These are phyloP conservation scores for Orientallactaga bullata DNA, from an alignment of 2,113 vertebrate genomes.

Conservation along the genomic window DNA sequence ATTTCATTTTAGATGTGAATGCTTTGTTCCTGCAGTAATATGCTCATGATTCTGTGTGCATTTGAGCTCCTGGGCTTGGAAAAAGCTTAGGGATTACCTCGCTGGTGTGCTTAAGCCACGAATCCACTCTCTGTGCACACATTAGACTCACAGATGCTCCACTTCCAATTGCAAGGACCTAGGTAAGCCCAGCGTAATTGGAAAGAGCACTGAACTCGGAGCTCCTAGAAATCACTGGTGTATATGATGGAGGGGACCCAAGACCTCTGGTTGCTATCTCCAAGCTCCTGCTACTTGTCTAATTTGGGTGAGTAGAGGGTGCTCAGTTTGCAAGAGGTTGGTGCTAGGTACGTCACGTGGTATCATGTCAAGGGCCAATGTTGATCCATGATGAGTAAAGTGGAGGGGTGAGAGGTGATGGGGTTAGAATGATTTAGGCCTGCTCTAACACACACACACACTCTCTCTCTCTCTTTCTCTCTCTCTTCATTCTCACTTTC, in stretches of 20 bases:
- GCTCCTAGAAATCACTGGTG: background rate
- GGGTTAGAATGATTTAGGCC: background rate
- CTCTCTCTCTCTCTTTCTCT: background rate
- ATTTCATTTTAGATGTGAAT: constrained; percentile 40
- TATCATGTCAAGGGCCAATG: background rate
- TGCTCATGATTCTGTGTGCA: constrained; percentile 15
- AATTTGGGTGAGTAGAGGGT: background rate
- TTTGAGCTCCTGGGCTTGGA: constrained; percentile 22
- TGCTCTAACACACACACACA: too few relatives aligned
- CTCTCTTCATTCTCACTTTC: background rate
- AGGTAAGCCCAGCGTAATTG: constrained; percentile 8
- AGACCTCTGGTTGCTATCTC: constrained; percentile 17
- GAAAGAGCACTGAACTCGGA: background rate
- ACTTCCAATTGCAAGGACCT: background rate
- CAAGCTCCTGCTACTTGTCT: constrained; percentile 33
- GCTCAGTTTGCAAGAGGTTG: background rate
- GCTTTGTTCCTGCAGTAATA: constrained; percentile 23
- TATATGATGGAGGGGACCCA: background rate
- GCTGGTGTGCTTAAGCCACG: background rate
- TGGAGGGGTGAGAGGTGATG: background rate
- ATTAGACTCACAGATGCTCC: background rate
- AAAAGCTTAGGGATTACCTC: constrained; percentile 47
- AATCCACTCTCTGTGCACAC: background rate
- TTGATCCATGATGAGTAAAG: background rate
- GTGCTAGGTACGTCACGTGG: background rate